Conservation (phyloP, 2,888 invertebrate species). For the Eilema sororculum region DNA sequence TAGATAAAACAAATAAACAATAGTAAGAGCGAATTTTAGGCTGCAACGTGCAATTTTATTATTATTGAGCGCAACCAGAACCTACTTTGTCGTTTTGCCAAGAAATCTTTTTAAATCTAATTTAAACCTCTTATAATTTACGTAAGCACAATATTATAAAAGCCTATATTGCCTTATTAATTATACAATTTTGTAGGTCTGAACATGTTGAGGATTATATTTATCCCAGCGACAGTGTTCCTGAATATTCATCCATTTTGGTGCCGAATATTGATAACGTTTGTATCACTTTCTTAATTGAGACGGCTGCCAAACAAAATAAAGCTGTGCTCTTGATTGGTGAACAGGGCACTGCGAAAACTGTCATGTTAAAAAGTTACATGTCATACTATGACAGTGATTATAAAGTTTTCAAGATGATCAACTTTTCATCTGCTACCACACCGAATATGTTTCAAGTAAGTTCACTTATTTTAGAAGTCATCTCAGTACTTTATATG, state of each 20-base stretch:
- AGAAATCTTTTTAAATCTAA: no score
- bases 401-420: conserved; percentile 91
- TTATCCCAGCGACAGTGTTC: conserved; percentile 90
- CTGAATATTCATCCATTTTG: conserved; percentile 93
- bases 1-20: no score
- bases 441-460: conserved; percentile 97
- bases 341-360: conserved; percentile 96
- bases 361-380: conserved; percentile 95
- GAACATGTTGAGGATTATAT: conserved; percentile 90
- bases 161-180: neutral
- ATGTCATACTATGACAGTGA: conserved; percentile 93
- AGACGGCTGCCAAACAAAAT: conserved; percentile 92
- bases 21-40: no score
- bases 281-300: conserved; percentile 92
- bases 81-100: neutral
- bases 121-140: neutral
- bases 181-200: conserved; percentile 66
- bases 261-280: conserved; percentile 97
- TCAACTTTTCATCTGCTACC: conserved; percentile 96
- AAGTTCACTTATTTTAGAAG: conserved; percentile 30
- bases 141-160: neutral
- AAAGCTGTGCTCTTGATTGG: conserved; percentile 95
- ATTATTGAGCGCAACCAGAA: no score
- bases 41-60: no score
- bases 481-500: neutral